phyloP scores from a whole-genome alignment of 2,113 vertebrate species.

The Hippocampus comes region DNA sequence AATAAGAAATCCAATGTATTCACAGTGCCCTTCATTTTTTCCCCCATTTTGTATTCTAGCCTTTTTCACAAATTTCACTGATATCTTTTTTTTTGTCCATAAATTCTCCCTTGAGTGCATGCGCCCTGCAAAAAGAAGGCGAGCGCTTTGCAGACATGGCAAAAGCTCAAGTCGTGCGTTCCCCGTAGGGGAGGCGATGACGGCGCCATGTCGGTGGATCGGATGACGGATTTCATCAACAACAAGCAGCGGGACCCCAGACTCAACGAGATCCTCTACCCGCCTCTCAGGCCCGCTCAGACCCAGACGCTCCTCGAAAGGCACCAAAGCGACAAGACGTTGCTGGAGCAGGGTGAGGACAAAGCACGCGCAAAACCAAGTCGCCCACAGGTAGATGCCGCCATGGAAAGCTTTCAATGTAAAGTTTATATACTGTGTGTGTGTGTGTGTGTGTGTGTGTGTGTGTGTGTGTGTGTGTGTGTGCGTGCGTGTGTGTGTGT shows the following conservation, averaged over 20 bases:
- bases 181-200: constrained; percentile 80
- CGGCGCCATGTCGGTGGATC: constrained; percentile 82
- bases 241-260: constrained; percentile 90
- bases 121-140: no score
- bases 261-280: constrained; percentile 95
- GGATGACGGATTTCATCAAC: constrained; percentile 97
- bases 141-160: no score
- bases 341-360: constrained; percentile 82
- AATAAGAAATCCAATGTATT: no score
- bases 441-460: no score
- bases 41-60: background rate
- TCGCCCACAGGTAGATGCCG: no score
- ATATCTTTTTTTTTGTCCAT: background rate
- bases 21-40: no score
- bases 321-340: constrained; percentile 80
- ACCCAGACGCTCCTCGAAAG: constrained; percentile 87
- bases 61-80: background rate
- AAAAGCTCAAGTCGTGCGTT: background rate
- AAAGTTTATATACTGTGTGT: no score
- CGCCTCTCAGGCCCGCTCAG: constrained; percentile 89
- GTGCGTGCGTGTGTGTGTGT: no score
- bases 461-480: no score
- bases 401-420: no score
- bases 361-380: constrained; percentile 10
- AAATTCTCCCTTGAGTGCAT: background rate